Conservation (phyloP, 2,888 invertebrate genomes). For the Conops quadrifasciatus region DNA sequence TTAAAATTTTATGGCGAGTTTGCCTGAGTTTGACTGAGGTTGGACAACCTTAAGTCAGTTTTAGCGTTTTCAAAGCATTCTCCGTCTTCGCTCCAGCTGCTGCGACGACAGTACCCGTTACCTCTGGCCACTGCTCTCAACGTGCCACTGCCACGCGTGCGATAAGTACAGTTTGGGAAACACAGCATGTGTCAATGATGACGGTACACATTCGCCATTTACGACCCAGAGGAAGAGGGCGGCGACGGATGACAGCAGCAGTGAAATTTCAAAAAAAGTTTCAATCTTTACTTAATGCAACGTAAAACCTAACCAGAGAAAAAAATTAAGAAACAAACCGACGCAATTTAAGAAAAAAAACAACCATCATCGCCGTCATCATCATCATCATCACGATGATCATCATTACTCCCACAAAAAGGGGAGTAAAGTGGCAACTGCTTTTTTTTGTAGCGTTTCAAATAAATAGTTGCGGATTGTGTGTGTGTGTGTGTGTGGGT, state of each 20-base stretch:
- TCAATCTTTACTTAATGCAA: constrained; percentile 34
- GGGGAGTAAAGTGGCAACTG: too few species aligned
- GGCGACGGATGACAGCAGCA: constrained; percentile 19
- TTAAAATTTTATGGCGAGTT: too few species aligned
- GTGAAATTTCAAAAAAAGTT: constrained; percentile 26
- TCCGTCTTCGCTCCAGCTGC: neutral
- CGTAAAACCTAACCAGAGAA: constrained; percentile 32
- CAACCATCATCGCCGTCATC: neutral
- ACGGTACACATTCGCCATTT: constrained; percentile 43
- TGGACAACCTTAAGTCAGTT: too few species aligned
- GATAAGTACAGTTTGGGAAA: constrained; percentile 66
- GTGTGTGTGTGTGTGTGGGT: too few species aligned
- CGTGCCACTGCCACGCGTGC: neutral
- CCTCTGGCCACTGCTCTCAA: neutral
- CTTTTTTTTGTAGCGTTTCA: too few species aligned
- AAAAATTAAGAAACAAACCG: constrained; percentile 14
- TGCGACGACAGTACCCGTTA: neutral
- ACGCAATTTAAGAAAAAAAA: too few species aligned
- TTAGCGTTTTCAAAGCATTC: too few species aligned
- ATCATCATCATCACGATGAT: neutral
- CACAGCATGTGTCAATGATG: constrained; percentile 58
- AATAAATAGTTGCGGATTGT: neutral
- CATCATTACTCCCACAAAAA: neutral
- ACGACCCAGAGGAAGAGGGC: neutral
- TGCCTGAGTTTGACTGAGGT: too few species aligned